Evolutionary conservation across 2,888 invertebrate genomes (phyloP), one percentile per base, ranked within the genome.

Genomic region (Trisateles emortualis): DNA sequence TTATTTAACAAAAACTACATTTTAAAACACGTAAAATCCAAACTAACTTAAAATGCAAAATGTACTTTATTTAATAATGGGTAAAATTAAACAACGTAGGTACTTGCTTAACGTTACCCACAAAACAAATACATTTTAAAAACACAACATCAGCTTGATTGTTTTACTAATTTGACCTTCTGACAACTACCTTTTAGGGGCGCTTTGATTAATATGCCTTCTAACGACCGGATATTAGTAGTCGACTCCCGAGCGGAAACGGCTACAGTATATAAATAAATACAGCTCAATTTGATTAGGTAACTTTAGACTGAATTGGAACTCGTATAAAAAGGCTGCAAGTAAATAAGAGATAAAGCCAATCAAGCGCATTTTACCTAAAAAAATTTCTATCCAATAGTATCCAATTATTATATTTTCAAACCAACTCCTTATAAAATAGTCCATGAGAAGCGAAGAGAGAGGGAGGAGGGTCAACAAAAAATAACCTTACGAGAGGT

Each of bases 211-310:
- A 78, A 79, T 75, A 73, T 63, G 51, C 59, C 43, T 14, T 19
- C 60, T 69, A 74, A 74, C 66, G 52, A 63, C 64, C 74, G 79
- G 80, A 78, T 78, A 78, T 81, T 79, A 76, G 65, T 44, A 66
- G 63, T 63, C 64, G 45, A 56, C 52, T 64, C 40, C 33, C 42
- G 33, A 62, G 51, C 54, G 53, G 56, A 54, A 65, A 50, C 57
- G 50, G 38, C 39, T 29, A 26, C 35, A 16, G 44, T 59, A 51
- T 44, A 32, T 46, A 59, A 62, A 62, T 64, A 68, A 65, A 72
- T 60, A 64, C 36, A 57, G 55, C 40, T 46, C 35, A 50, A 70
- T 73, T 69, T 64, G 46, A 65, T 59, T 54, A 58, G 26, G 54
- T 47, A 52, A 52, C 38, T 60, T 50, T 46, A 17, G 50, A 32